Evolutionary conservation across 2,797 vertebrate species (phyloP).

Genomic region (Bovichtus variegatus): DNA sequence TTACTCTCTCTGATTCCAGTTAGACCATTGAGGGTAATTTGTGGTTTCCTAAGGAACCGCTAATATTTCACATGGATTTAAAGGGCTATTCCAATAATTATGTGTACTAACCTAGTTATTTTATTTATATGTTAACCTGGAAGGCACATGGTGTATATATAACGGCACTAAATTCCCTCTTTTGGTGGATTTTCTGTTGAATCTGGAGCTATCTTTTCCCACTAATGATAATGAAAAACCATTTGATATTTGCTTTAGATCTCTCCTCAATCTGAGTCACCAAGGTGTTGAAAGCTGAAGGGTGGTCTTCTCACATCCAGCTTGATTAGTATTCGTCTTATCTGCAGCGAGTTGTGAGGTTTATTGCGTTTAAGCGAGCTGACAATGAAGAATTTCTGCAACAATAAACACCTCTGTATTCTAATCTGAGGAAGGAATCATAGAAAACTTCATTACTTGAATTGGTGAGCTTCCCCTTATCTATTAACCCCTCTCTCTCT

Average conservation of each 20-base stretch:
- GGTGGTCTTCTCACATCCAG: conserved; percentile 39
- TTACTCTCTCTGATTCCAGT: conserved; percentile 10
- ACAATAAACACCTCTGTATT: conserved; percentile 41
- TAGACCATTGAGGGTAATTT: background rate
- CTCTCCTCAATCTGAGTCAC: background rate
- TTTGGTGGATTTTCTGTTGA: background rate
- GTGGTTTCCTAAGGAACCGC: background rate
- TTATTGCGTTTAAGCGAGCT: conserved; percentile 41
- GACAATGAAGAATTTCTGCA: conserved; percentile 52
- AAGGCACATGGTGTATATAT: background rate
- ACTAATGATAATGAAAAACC: conserved; percentile 22
- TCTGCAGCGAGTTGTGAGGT: conserved; percentile 44
- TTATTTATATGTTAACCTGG: background rate
- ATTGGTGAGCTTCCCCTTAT: conserved; percentile 65
- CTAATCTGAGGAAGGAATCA: conserved; percentile 61
- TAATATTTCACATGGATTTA: background rate
- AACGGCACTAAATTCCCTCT: background rate
- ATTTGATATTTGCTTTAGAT: conserved; percentile 11
- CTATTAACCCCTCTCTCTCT: conserved; percentile 63
- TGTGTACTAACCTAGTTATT: background rate
- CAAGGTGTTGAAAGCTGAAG: conserved; percentile 32
- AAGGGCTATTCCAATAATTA: background rate
- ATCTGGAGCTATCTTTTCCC: background rate
- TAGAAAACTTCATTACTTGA: conserved; percentile 70
- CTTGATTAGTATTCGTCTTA: conserved; percentile 55